Evolutionary conservation across 2,113 vertebrate genomes (phyloP).

Genomic region (Pandion haliaetus): DNA sequence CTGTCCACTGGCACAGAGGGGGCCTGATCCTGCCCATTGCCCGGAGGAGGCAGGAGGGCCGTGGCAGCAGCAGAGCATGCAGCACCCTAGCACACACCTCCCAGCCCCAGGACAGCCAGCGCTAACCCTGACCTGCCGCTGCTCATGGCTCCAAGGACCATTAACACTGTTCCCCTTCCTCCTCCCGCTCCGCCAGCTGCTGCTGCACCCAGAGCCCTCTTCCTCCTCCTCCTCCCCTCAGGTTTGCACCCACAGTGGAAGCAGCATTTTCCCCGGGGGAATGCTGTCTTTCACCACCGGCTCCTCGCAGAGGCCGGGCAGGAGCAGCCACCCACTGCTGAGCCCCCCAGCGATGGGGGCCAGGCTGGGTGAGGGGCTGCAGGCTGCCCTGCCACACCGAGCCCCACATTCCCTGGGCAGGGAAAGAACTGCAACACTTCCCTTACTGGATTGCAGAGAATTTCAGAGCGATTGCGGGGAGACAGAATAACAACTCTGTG

Average conservation of each 20-base stretch:
- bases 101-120: neutral
- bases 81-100: neutral
- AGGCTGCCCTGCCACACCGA: neutral
- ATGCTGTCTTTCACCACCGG: rapidly evolving
- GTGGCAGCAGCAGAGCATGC: rapidly evolving
- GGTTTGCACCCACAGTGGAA: neutral
- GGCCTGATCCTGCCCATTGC: neutral
- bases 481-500: neutral
- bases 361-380: neutral
- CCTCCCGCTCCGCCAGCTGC: neutral
- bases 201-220: neutral
- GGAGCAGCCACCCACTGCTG: neutral
- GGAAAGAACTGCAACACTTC: neutral
- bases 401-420: neutral
- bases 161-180: neutral
- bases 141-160: neutral
- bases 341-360: neutral
- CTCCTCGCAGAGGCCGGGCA: neutral
- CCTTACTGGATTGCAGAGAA: neutral
- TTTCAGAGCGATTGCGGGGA: neutral
- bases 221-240: neutral
- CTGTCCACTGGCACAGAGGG: rapidly evolving
- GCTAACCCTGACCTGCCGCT: rapidly evolving
- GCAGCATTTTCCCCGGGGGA: neutral
- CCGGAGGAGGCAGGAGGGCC: neutral